Percentiles rank a stretch among this genome's conserved stretches.
Evolutionary conservation across 1,140 invertebrate species (phyloP).

Genomic region (Ceratina australensis): DNA sequence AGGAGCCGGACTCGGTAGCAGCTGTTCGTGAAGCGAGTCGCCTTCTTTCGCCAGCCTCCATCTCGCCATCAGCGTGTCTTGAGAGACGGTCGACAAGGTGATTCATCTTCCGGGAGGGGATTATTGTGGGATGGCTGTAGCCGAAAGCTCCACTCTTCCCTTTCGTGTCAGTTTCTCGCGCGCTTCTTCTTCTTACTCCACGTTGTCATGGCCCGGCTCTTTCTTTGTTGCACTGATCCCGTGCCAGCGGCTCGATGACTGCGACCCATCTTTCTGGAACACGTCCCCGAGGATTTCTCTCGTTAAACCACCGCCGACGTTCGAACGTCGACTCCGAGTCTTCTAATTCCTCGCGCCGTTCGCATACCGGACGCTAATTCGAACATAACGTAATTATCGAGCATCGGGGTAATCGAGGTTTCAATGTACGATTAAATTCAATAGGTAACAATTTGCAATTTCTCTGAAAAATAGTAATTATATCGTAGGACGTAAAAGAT

Average conservation of each 20-base stretch:
- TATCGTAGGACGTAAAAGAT: no score
- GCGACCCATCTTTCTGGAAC: neutral
- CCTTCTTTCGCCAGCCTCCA: slow-evolving; percentile 56
- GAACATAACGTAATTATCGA: neutral
- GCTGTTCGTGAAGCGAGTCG: slow-evolving; percentile 36
- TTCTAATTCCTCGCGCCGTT: neutral
- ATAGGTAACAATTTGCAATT: no score
- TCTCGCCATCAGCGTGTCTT: slow-evolving; percentile 53
- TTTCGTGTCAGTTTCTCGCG: slow-evolving; percentile 30
- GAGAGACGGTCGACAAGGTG: slow-evolving; percentile 61
- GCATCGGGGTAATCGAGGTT: no score
- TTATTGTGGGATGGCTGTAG: slow-evolving; percentile 64
- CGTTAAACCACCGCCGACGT: slow-evolving; percentile 24
- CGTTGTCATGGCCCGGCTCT: neutral
- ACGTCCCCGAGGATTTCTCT: neutral
- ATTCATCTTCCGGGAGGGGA: slow-evolving; percentile 69
- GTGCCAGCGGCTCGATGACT: slow-evolving; percentile 14
- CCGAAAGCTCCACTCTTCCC: slow-evolving; percentile 34
- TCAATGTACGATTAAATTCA: no score
- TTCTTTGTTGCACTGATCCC: slow-evolving; percentile 14
- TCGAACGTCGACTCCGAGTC: slow-evolving; percentile 14
- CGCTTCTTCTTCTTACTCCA: slow-evolving; percentile 35
- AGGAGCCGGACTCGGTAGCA: slow-evolving; percentile 8
- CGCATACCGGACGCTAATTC: neutral
- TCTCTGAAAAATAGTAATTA: no score